Base-by-base conservation (phyloP, 2,113 vertebrate species). In the Haemorhous mexicanus region DNA sequence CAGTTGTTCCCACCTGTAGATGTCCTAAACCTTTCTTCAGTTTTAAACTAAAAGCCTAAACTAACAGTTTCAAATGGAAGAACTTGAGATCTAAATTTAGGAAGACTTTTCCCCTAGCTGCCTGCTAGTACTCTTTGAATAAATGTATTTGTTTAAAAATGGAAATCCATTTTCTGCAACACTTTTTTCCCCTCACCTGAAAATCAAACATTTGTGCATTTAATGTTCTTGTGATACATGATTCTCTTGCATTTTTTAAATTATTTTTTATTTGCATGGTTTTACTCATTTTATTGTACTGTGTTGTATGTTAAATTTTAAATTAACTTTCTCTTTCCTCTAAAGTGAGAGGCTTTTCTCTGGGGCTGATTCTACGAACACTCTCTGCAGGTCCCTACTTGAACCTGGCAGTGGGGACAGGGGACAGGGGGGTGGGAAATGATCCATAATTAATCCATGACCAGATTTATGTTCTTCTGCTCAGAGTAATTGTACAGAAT, bases 141-240 rank as follows among this genome's bases (percentile, higher is more conserved):
- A 61, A 88, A 43, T 1, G 17, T 43, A 64, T 63, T 73, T 55
- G 11, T 37, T 88, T 74, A 62, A 67, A 81, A 85, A 46, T n/a
- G 58, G 8, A 75, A 74, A 64, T 66, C 18, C 43, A 8, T 78
- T 81, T 88, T 66, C 55, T 69, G 47, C 17, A 17, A 7, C 27
- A 19, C 3, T 24, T 87, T 87, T 52, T 2, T 0, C 21, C 5
- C 7, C 10, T 56, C 30, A 26, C 14, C 9, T 66, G 55, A 62
- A 66, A 79, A 70, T 66, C 30, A 78, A 14, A 67, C 18, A 23
- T 70, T 49, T 55, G 4, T 84, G 10, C 10, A 16, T 66, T 86
- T 16, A 10, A 0, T 46, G 9, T 50, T 33, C 8, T 10, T 64
- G 14, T 74, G 74, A 64, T n/a, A 46, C 6, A 44, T 8, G 0